A percentile compares a stretch with the other conserved stretches of the same genome.
Conservation (phyloP, 2,113 vertebrate species). For the Rattus rattus region DNA sequence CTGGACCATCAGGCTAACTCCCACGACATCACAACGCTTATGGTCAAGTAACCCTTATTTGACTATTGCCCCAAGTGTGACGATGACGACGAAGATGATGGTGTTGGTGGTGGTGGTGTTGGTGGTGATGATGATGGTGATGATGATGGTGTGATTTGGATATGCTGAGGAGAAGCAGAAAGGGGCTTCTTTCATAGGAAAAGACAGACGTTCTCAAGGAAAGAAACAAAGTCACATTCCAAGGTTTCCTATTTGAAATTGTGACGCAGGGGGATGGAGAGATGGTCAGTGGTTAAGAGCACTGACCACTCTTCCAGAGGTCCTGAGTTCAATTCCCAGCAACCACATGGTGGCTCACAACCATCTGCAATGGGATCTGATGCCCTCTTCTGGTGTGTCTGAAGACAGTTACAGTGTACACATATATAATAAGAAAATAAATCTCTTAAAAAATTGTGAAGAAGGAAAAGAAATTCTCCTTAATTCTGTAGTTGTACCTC, state of each 20-base stretch:
- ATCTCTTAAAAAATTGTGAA: not conserved
- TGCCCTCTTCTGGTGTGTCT: no score
- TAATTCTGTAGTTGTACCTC: not conserved
- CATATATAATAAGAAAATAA: no score
- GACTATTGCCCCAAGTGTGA: not conserved
- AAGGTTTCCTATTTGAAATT: not conserved
- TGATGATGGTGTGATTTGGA: not conserved
- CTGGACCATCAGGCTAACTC: not conserved
- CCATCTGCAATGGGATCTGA: no score
- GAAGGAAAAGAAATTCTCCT: not conserved
- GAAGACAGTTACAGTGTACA: no score
- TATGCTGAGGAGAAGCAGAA: not conserved
- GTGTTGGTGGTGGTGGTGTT: no score
- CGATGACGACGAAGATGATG: not conserved
- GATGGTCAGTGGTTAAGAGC: no score
- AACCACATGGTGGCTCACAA: no score
- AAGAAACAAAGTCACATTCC: not conserved
- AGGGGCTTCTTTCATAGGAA: not conserved
- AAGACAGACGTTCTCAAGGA: not conserved
- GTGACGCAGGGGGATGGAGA: not conserved
- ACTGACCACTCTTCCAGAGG: no score
- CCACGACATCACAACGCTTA: not conserved
- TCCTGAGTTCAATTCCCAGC: no score
- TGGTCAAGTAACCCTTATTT: not conserved
- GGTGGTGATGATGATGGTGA: no score